Base-by-base conservation (phyloP, 2,113 vertebrate species). In the Myiagra hebetior region DNA sequence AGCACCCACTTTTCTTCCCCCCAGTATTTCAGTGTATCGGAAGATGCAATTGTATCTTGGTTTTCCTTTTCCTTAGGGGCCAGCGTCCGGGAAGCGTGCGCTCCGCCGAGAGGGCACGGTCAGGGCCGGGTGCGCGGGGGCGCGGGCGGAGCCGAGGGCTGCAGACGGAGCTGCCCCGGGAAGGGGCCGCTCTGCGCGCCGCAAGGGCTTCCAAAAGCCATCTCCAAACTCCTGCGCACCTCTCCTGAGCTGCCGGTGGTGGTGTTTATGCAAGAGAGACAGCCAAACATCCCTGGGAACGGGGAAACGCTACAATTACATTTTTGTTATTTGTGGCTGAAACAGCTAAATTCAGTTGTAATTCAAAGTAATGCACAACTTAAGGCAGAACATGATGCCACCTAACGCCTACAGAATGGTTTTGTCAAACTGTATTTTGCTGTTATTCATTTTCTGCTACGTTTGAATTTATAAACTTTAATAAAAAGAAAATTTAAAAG, bases 101-200 rank as follows among this genome's bases (percentile, higher is more conserved):
- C 5, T 21, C 49, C 27, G 30, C 23, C 15, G 8, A 7, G 67
- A 14, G 44, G 20, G 6, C 4, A 10, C 1, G 2, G 2, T 9
- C 44, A 9, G 65, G 16, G n/a, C 1, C 0, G 8, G 2, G 46
- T 0, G 1, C 1, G 4, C 3, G 23, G 73, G 47, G 26, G 59
- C 0, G 1, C 44, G 15, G 33, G 24, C 47, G 37, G 85, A 44
- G 46, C 42, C 7, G 53, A 10, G 11, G 6, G 2, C 15, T 0
- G 11, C 23, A 8, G 14, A 28, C 27, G 1, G 5, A 44, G 10
- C 5, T 0, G 31, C 28, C 31, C 24, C 9, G 2, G 0, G 10
- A 15, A 20, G 72, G 1, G 70, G 27, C 47, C 37, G 8, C 33
- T n/a, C 6, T 1, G 6, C 7, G 60, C 8, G 6, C 0, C 47